Evolutionary conservation across 2,797 vertebrate species (phyloP), one percentile per base, ranked within the genome.

Genomic region (Poeciliopsis gracilis): DNA sequence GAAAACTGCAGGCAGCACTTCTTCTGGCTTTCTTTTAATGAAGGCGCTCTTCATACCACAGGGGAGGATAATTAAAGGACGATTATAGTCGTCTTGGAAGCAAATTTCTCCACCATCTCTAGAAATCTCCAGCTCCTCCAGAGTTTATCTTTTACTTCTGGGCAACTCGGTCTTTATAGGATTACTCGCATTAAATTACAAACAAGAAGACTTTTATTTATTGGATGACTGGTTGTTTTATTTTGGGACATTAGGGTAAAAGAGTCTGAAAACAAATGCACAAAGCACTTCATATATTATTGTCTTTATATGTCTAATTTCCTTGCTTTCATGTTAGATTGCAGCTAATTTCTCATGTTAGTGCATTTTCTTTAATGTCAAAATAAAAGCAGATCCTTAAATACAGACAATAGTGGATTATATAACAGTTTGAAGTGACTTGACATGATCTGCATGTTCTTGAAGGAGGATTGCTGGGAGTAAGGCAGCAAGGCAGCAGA

Each of bases 401-500:
- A 41, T 67, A 38, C 10, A 41, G 4, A 67, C 5, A 41, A 67
- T 13, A 11, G 2, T 25, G 5, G 66, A 67, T 67, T 43, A 43
- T 15, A 13, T 67, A 67, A 43, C 10, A 67, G 23, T 25, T 10
- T 13, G 36, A 43, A 67, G 25, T 43, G 61, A 20, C 36, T 12
- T 41, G 20, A 41, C 20, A 38, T 36, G 20, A 70, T 55, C 15
- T 59, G 51, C 30, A 28, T 25, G 46, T 80, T 70, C 25, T 66
- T 69, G 23, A 15, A 73, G 4, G 5, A 41, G 57, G 33, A 73
- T 45, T 55, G 33, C 75, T 61, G 23, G 75, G 53, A 59, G 76
- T 41, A 0, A 59, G 43, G 10, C 72, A 45, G 80, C 77, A 73
- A 67, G 55, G 9, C 66, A 85, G 69, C 81, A 76, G 84, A 85